Evolutionary conservation across 2,113 vertebrate species (phyloP), one percentile per base, ranked within the genome.

Genomic region (Phalacrocorax brasilianus): DNA sequence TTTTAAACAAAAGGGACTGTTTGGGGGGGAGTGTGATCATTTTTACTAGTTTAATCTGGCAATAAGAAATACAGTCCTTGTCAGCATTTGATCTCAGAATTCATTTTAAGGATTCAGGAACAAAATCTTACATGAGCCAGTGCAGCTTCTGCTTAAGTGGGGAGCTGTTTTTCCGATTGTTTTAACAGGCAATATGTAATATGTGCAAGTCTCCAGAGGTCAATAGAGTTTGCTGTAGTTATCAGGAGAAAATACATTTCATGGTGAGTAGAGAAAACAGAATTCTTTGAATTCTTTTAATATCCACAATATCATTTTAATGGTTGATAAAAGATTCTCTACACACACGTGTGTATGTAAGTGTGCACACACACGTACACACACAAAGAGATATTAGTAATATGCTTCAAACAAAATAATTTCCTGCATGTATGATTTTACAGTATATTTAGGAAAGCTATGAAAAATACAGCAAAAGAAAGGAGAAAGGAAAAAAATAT

Each of bases 231-330:
- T 81, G 12, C 73, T 78, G 32, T 68, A 87, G 70, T 84, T 95
- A 87, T 63, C 73, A 89, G 56, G 79, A 96, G 38, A 86, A 92
- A 93, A 89, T 32, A 56, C 22, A 13, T 61, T 91, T 89, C 88
- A n/a, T 52, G 33, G 23, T 68, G 72, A 91, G 53, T 32, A 84
- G 47, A 78, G 23, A 81, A 91, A 91, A 70, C 22, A 81, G n/a
- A 91, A 27, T 45, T 82, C 8, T 89, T 92, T 49, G n/a, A 91
- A 27, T 45, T 82, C 8, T 89, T 92, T 49, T 42, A 80, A 73
- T 83, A 85, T 52, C 49, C 32, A 62, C 30, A 55, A 5, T 59
- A 62, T 35, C 0, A 0, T 84, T 89, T 81, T 56, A 84, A 44
- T 75, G 15, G 58, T 88, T 92, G 27, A 85, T 50, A 58, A 85